Percentiles rank a stretch among this genome's conserved stretches.
These are phyloP conservation scores for Murina feae DNA, from an alignment of 2,113 vertebrate species.

Conservation along the genomic window DNA sequence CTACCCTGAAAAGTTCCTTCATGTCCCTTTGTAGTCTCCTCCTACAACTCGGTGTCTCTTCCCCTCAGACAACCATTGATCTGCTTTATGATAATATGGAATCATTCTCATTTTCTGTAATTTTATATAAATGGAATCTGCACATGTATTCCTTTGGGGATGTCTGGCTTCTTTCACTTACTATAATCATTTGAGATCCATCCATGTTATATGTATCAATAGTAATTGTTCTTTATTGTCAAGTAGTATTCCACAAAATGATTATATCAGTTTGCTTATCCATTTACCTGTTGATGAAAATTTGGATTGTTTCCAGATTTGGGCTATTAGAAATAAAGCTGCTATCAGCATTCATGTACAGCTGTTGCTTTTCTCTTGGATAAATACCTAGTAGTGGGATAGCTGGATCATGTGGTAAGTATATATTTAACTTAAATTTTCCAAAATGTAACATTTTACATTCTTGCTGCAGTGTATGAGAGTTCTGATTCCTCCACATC, in stretches of 20 bases:
- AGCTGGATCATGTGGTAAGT: background rate
- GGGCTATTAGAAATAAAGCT: background rate
- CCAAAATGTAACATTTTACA: background rate
- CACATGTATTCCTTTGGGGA: background rate
- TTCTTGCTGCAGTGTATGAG: background rate
- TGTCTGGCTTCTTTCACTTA: background rate
- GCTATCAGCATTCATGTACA: background rate
- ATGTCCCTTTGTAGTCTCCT: background rate
- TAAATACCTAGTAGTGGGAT: background rate
- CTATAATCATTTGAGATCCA: background rate
- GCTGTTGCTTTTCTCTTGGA: background rate
- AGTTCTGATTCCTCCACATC: background rate
- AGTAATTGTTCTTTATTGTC: background rate
- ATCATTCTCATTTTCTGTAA: background rate
- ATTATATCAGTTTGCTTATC: conserved; percentile 9
- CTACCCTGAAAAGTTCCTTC: background rate
- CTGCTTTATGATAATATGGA: background rate
- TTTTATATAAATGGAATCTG: background rate
- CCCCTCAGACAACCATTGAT: background rate
- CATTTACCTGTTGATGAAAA: background rate
- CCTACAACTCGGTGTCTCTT: background rate
- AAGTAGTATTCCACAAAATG: background rate
- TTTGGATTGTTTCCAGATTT: conserved; percentile 5
- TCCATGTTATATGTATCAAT: background rate
- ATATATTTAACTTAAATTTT: background rate